Conservation (phyloP, 2,113 vertebrate species). For the Cololabis saira region DNA sequence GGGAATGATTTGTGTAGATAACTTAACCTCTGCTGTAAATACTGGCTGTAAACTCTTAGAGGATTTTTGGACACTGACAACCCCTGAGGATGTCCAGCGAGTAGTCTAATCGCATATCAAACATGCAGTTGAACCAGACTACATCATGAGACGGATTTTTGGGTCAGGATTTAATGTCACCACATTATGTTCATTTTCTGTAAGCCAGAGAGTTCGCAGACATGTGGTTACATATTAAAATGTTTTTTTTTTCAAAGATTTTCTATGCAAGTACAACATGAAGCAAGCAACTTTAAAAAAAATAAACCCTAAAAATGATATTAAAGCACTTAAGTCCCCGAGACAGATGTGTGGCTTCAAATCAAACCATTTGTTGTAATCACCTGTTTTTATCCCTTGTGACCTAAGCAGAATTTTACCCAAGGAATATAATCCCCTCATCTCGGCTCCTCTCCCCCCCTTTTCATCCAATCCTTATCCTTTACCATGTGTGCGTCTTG, state of each 20-base stretch:
- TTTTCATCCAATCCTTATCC: conserved; percentile 44
- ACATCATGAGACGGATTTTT: conserved; percentile 49
- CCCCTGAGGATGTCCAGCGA: conserved; percentile 30
- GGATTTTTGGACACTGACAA: conserved; percentile 47
- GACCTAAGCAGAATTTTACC: conserved; percentile 47
- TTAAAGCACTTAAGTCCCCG: conserved; percentile 30
- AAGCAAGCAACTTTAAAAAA: conserved; percentile 25
- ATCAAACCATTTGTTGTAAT: conserved; percentile 51
- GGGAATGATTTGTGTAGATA: conserved; percentile 73
- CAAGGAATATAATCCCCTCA: conserved; percentile 57
- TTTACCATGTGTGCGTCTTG: conserved; percentile 44
- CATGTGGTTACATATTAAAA: conserved; percentile 36
- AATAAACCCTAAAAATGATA: conserved; percentile 35
- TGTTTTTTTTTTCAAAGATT: conserved; percentile 31
- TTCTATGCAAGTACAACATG: conserved; percentile 11
- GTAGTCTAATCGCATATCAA: conserved; percentile 53
- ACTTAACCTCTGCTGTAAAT: conserved; percentile 69
- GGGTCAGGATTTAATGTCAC: conserved; percentile 43
- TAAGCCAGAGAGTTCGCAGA: conserved; percentile 1
- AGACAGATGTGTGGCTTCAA: conserved; percentile 40
- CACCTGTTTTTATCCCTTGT: conserved; percentile 56
- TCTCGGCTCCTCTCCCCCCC: conserved; percentile 26
- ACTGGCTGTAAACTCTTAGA: conserved; percentile 55
- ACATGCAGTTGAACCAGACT: conserved; percentile 32
- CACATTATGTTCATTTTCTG: conserved; percentile 57